Evolutionary conservation across 2,888 invertebrate genomes (phyloP).

Genomic region (Stramonita haemastoma): DNA sequence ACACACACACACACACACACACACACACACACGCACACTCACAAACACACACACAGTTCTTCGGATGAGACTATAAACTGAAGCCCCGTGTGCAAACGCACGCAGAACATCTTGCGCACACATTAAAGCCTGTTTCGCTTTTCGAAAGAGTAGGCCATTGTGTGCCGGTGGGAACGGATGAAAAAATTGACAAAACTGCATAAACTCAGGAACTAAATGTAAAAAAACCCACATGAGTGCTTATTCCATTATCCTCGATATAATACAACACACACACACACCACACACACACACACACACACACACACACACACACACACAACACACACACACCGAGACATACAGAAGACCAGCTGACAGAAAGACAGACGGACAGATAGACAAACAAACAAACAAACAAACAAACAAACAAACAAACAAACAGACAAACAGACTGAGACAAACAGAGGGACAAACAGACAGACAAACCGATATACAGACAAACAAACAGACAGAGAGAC

Average conservation of each 20-base stretch:
- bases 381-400: background rate
- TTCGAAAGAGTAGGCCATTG: too few species aligned
- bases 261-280: background rate
- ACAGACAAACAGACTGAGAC: background rate
- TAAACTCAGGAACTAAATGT: too few species aligned
- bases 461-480: too few species aligned
- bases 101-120: too few species aligned
- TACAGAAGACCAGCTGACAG: slow-evolving; percentile 7
- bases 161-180: too few species aligned
- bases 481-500: too few species aligned
- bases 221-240: too few species aligned
- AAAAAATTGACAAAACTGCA: too few species aligned
- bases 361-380: background rate
- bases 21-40: background rate
- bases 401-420: background rate
- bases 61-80: too few species aligned
- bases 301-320: slow-evolving; percentile 22
- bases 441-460: background rate
- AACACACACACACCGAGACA: slow-evolving; percentile 27
- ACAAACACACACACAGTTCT: background rate
- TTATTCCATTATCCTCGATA: too few species aligned
- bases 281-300: background rate
- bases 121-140: too few species aligned
- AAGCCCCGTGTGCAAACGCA: too few species aligned
- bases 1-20: slow-evolving; percentile 28